Conservation (phyloP, 1,140 invertebrate species). For the Samia ricini region DNA sequence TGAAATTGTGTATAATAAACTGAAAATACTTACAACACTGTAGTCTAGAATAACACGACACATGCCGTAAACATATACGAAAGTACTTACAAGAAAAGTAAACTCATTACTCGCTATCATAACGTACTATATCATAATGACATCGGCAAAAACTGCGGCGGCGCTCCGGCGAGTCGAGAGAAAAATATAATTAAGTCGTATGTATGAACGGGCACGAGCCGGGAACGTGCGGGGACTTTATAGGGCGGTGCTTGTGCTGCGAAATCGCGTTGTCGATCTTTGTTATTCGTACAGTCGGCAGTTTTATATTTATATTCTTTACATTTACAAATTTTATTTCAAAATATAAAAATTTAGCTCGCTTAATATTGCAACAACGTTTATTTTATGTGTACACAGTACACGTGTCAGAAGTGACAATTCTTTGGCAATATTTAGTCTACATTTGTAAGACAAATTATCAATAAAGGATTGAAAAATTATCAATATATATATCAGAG, state of each 20-base stretch:
- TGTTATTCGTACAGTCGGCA: not conserved
- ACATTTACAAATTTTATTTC: too few species aligned
- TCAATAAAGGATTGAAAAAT: too few species aligned
- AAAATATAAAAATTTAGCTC: too few species aligned
- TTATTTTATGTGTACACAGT: too few species aligned
- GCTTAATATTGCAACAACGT: too few species aligned
- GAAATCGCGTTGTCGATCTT: slow-evolving; percentile 1
- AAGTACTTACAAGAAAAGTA: not conserved
- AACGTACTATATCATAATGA: slow-evolving; percentile 12
- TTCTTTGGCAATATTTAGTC: too few species aligned
- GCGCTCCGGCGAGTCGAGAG: slow-evolving; percentile 13
- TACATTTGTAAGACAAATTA: too few species aligned
- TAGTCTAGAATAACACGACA: not conserved
- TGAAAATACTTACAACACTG: too few species aligned
- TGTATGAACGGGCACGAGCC: slow-evolving; percentile 57
- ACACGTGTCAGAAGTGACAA: too few species aligned
- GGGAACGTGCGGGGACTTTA: slow-evolving; percentile 47
- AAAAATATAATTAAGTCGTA: slow-evolving; percentile 65
- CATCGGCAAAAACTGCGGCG: slow-evolving; percentile 5
- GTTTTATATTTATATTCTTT: not conserved
- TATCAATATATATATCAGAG: too few species aligned
- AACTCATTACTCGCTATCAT: slow-evolving; percentile 9
- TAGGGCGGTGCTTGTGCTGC: slow-evolving; percentile 10
- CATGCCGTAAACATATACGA: not conserved
- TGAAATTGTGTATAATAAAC: too few species aligned